Evolutionary conservation across 2,888 invertebrate species (phyloP), one percentile per base, ranked within the genome.

Genomic region (Lordiphosa andalusiaca): DNA sequence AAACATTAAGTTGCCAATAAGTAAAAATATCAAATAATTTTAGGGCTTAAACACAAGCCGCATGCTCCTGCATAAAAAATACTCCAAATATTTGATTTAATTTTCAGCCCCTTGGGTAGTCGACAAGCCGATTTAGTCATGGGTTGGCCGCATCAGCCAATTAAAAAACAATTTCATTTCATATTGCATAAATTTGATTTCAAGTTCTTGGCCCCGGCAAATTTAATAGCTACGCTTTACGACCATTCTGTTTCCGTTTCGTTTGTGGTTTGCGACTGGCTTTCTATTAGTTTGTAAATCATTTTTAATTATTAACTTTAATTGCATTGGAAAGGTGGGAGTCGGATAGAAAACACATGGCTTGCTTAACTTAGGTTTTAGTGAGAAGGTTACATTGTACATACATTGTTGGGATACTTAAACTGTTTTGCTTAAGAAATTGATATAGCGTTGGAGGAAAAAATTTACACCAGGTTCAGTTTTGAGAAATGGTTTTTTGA

Each of bases 271-370:
- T 38, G 40, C 33, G 40, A 46, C 55, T 40, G 57, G 61, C 50
- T 46, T 55, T 61, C 61, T 59, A 61, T 68, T 67, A 64, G 64
- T 64, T 51, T 53, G 40, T 55, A 73, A 80, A 80, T 83, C 76
- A 72, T 72, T 83, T 80, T 80, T 76, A 80, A 83, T 83, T 80
- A 83, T 83, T 83, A 83, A 70, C 72, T 76, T 56, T 73, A 80
- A 80, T 83, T 80, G 72, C 76, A 72, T 80, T 76, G 56, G 58
- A 48, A 71, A 71, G 64, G 62, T 60, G 57, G 60, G 51, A 60
- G 12, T 30, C 16, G 30, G 13, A 4, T 12, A 30, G 12, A 10
- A 12, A 9, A 37, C 4, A 2, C 1, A 4, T 23, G 4, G 23
- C 0, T 23, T 6, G 10, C 19, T 10, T n/a, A 41, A 3, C n/a